Conservation (phyloP, 2,888 invertebrate species). For the Cephus spinipes region DNA sequence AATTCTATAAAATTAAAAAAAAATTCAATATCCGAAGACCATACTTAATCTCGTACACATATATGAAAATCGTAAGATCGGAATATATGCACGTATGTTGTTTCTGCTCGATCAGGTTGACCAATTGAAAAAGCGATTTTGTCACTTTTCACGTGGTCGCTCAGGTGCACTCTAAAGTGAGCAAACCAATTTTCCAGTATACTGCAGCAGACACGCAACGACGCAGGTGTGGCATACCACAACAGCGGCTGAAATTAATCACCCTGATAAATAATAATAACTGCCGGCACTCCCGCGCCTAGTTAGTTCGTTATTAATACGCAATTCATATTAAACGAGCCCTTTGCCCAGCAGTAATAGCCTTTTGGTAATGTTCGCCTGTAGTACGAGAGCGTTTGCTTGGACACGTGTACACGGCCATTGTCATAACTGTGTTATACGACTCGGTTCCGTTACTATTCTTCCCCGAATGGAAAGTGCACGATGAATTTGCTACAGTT, state of each 20-base stretch:
- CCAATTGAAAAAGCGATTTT: background rate
- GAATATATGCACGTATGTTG: background rate
- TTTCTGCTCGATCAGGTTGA: background rate
- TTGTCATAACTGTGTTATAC: background rate
- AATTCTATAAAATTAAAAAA: background rate
- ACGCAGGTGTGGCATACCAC: conserved; percentile 55
- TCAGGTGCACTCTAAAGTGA: conserved; percentile 12
- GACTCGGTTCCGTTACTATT: background rate
- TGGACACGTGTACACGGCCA: background rate
- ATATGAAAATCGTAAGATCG: background rate
- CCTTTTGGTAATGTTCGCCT: background rate
- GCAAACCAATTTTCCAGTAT: conserved; percentile 42
- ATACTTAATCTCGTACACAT: background rate
- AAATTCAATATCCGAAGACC: background rate
- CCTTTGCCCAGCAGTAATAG: conserved; percentile 1
- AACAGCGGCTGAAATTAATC: conserved; percentile 60
- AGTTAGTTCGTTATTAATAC: conserved; percentile 64
- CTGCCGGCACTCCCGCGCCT: conserved; percentile 48
- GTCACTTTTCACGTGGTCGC: conserved; percentile 4
- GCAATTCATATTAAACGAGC: conserved; percentile 63
- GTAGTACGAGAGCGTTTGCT: background rate
- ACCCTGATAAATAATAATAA: conserved; percentile 65
- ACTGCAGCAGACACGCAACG: conserved; percentile 32
- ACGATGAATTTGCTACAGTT: background rate
- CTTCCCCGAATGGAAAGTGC: background rate